Base-by-base conservation (phyloP, 92 coral and sea anemone genomes). In the Siderastrea siderea region DNA sequence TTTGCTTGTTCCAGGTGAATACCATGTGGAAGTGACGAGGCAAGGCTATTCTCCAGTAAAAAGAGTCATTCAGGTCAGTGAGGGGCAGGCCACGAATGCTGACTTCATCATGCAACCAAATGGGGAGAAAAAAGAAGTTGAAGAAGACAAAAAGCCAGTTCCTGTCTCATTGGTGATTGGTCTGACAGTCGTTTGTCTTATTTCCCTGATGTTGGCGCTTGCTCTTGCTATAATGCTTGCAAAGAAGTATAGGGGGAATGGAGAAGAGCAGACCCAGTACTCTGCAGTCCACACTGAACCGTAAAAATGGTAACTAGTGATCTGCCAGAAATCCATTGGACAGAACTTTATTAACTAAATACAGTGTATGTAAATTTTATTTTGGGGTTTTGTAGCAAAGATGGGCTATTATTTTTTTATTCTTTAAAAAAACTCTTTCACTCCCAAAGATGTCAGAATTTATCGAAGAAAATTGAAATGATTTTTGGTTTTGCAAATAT, bases 151-250 rank as follows among this genome's bases (percentile, higher is more conserved):
- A 88, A 93, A 89, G 71, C 63, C 87, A 2, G 88, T 90, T 3
- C 92, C 98, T 1, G 91, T 89, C 1, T 74, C 91, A 3, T 66
- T 95, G 61, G 63, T 95, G 5, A 81, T 95, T 45, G 98, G 98
- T 38, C 83, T 95, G 68, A 93, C 96, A 1, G 71, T 91, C 2
- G 88, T 95, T 76, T 95, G 98, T 50, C 67, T 93, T 1, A 66
- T 95, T 49, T 86, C 98, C 1, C 84, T 95, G 54, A 78, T 84
- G 78, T 64, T 95, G 70, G 95, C 98, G 5, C 45, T 95, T 47
- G 90, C 87, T 10, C 92, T 95, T 0, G 91, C 93, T 43, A 90
- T 95, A 4, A 93, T 95, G 98, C 78, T 95, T 12, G 87, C 88
- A 77, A 93, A 77, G 86, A 87, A 89, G 45, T 83, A 90, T 85